Percentiles rank a stretch among this genome's conserved stretches.
phyloP scores from a whole-genome alignment of 2,888 invertebrate species.

The Apeira syringaria region DNA sequence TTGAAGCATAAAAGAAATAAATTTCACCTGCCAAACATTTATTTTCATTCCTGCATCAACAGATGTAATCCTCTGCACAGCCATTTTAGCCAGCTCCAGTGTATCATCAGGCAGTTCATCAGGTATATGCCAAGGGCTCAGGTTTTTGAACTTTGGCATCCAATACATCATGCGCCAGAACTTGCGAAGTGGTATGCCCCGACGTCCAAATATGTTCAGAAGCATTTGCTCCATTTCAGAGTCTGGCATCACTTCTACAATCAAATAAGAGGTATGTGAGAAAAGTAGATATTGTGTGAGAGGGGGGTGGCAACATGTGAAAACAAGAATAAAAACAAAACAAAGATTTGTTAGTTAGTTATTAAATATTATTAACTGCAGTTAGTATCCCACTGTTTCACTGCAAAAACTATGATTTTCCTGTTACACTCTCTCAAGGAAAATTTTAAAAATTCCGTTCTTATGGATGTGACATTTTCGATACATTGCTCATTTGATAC shows the following conservation, averaged over 20 bases:
- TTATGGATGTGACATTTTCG: no score
- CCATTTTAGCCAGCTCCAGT: conserved; percentile 90
- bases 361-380: no score
- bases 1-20: conserved; percentile 5
- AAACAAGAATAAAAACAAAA: no score
- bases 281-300: no score
- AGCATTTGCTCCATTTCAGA: conserved; percentile 93
- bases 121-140: conserved; percentile 94
- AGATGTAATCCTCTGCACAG: conserved; percentile 92
- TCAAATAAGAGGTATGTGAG: conserved; percentile 25
- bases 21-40: conserved; percentile 84
- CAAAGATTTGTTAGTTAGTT: no score
- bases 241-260: conserved; percentile 94
- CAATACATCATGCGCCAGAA: conserved; percentile 94
- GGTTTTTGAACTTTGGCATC: conserved; percentile 97
- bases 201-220: conserved; percentile 91
- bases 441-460: no score
- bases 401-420: no score
- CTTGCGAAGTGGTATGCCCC: conserved; percentile 88
- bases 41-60: conserved; percentile 90
- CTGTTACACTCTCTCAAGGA: no score
- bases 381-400: no score
- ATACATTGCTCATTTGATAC: no score
- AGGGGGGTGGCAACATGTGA: no score
- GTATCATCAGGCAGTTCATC: conserved; percentile 90